Percentiles rank a stretch among this genome's conserved stretches.
Evolutionary conservation across 1,140 invertebrate species (phyloP).

Genomic region (Ceratosolen solmsi): DNA sequence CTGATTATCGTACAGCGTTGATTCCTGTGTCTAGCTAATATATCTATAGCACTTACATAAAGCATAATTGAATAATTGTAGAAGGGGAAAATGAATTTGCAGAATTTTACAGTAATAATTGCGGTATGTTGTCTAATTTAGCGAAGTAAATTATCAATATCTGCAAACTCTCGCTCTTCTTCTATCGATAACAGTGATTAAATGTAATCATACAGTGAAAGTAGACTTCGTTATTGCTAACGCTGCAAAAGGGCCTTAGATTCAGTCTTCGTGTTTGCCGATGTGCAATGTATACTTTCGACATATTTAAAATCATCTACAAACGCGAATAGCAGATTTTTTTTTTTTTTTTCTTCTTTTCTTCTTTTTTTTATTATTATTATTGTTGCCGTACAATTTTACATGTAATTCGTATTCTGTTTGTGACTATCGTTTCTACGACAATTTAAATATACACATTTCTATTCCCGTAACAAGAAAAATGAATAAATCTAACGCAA

Average conservation of each 20-base stretch:
- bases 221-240: constrained; percentile 16
- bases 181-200: constrained; percentile 28
- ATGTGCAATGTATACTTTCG: constrained; percentile 34
- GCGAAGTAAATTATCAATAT: constrained; percentile 5
- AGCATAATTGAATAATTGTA: constrained; percentile 19
- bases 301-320: background rate
- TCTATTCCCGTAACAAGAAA: background rate
- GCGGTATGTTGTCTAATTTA: background rate
- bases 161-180: constrained; percentile 15
- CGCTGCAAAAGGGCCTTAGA: constrained; percentile 33
- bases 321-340: background rate
- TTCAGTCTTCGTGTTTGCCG: constrained; percentile 44
- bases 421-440: background rate
- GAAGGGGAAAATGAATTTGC: constrained; percentile 37
- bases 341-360: background rate
- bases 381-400: background rate
- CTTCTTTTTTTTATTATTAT: background rate
- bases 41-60: constrained; percentile 24
- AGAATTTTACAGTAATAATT: constrained; percentile 32
- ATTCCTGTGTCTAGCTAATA: constrained; percentile 1
- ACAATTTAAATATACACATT: constrained; percentile 1
- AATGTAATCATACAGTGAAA: constrained; percentile 29
- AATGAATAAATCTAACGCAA: constrained; percentile 12
- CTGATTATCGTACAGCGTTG: background rate
- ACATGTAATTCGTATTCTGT: background rate